Evolutionary conservation across 2,888 invertebrate species (phyloP).

Genomic region (Magallana nippona): DNA sequence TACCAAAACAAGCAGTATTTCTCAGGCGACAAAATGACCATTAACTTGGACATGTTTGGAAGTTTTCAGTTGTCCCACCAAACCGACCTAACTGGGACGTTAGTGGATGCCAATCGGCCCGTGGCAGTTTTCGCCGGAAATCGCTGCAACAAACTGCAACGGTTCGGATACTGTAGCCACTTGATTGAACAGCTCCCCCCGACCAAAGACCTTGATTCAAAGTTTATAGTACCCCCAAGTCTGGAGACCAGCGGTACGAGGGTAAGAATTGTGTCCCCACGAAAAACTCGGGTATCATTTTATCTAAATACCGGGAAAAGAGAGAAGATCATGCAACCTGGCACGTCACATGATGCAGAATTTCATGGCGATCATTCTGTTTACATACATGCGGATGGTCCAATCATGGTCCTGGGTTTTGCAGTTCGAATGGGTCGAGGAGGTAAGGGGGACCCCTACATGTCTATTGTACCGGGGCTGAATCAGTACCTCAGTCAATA

Average conservation of each 20-base stretch:
- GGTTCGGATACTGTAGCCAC: constrained; percentile 19
- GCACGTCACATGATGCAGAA: background rate
- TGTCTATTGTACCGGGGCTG: constrained; percentile 19
- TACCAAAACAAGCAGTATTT: background rate
- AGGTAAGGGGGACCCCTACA: background rate
- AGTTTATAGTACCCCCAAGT: constrained; percentile 32
- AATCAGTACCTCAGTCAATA: constrained; percentile 5
- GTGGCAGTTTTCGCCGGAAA: constrained; percentile 31
- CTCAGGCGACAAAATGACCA: background rate
- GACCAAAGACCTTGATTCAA: background rate
- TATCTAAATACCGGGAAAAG: background rate
- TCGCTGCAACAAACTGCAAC: constrained; percentile 9
- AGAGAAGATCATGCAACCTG: background rate
- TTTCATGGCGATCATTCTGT: background rate
- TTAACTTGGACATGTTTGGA: background rate
- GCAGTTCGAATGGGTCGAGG: background rate
- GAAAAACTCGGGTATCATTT: background rate
- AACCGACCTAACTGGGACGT: constrained; percentile 29
- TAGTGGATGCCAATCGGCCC: background rate
- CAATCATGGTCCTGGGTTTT: constrained; percentile 15
- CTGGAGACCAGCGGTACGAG: background rate
- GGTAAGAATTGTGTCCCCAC: background rate
- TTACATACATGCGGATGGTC: background rate
- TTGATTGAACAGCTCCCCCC: constrained; percentile 34
- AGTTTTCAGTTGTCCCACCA: constrained; percentile 26